Base-by-base conservation (phyloP, 2,888 invertebrate genomes). In the Abscondita cerata region DNA sequence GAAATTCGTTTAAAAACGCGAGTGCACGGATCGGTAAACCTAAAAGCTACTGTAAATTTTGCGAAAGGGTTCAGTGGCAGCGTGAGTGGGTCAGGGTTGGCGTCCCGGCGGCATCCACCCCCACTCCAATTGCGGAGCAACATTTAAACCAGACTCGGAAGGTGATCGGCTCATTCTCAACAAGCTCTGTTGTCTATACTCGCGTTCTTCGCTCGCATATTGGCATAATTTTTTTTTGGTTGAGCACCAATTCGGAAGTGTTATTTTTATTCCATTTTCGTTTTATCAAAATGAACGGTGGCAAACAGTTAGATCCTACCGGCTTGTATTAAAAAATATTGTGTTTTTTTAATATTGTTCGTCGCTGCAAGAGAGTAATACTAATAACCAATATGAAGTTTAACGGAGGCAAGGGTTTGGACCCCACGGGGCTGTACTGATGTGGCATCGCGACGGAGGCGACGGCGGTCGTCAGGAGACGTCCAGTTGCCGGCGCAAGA, bases 401-500 rank as follows among this genome's bases (percentile, higher is more conserved):
- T 34, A 66, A 66, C 62, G 69, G 68, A 67, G 68, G 66, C 62
- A 69, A 69, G 62, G 58, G 68, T 55, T 65, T 72, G 68, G 80
- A 80, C 66, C 81, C 81, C 44, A 81, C 81, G 36, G 81, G 80
- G 70, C 75, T 80, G 65, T 81, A 81, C 73, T 81, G 71, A 78
- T 80, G 80, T 79, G 80, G 80, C 79, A 78, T 68, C 76, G 77
- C 66, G 73, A 75, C 68, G 75, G 74, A 72, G 79, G 80, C 74
- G 79, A 80, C 76, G 81, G 80, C 62, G 81, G 80, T 69, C 80
- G 80, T 68, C 78, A 76, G 65, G 80, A 80, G 73, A 81, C 81
- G 67, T 80, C 81, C 70, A 81, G 81, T 73, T 77, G 80, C 70
- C 76, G 81, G 68, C 76, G 80, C 68, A 79, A 79, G 75, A 79